Base-by-base conservation (phyloP, 2,113 vertebrate species). In the Thalassarche chlororhynchos region DNA sequence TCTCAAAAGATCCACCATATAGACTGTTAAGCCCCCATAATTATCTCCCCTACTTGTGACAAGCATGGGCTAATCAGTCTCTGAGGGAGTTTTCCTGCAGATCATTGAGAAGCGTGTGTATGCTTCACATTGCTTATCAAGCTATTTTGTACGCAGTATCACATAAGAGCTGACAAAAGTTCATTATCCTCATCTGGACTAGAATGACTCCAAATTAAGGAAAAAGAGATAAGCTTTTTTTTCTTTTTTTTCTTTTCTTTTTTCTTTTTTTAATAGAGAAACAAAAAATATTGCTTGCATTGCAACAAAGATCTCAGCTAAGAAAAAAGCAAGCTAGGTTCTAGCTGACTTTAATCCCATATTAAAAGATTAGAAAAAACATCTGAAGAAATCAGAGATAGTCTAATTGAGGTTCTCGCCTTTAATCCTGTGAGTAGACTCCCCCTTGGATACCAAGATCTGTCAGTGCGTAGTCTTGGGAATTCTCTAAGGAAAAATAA, bases 51-150 rank as follows among this genome's bases (percentile, higher is more conserved):
- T 98, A 98, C 98, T 98, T 98, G 98, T 99, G 99, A 99, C 99
- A 99, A 99, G 98, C 93, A 68, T 96, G 98, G 97, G 95, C 98
- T 99, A 99, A 99, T 99, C 99, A 99, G 99, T 99, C 99, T 99
- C 99, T 98, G 95, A 99, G 99, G 99, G 99, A 99, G 98, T 99
- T 99, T 98, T 98, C 97, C 98, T 98, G 98, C 96, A 97, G 98
- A 99, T 98, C 95, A 97, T 97, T 97, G 98, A 96, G 97, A 97
- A 98, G 94, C 85, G 51, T 97, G 91, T 97, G 95, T 98, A 96
- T 84, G 89, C 96, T 97, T 98, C 98, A 96, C 96, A 96, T 98
- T 97, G 97, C 98, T 98, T 98, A 98, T 98, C 98, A 98, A 97
- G 98, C 97, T 98, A 98, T 98, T 98, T 98, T 98, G 96, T 97